A percentile compares a stretch with the other conserved stretches of the same genome.
Evolutionary conservation across 2,888 invertebrate species (phyloP).

Genomic region (Creontiades dilutus): DNA sequence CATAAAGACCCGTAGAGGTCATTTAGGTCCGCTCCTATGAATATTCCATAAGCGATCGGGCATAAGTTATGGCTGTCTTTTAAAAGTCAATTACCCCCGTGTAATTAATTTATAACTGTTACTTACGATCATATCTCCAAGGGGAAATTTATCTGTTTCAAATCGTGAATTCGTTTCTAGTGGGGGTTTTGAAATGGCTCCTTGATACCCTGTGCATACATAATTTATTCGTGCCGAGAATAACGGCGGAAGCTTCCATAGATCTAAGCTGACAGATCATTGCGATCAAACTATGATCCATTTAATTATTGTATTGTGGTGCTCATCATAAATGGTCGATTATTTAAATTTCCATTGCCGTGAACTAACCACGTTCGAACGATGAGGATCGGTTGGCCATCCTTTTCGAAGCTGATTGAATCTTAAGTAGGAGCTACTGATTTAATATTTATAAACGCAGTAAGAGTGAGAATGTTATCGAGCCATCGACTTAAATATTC

Average conservation of each 20-base stretch:
- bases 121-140: conserved; percentile 59
- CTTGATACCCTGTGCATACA: not conserved
- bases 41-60: conserved; percentile 69
- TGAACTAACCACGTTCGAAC: conserved; percentile 50
- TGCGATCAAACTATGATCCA: conserved; percentile 58
- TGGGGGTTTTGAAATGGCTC: not conserved
- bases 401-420: conserved; percentile 59
- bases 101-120: conserved; percentile 70
- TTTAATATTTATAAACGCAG: conserved; percentile 49
- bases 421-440: conserved; percentile 49
- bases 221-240: conserved; percentile 47
- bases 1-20: conserved; percentile 63
- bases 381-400: not conserved
- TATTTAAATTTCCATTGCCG: conserved; percentile 59
- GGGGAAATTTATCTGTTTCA: conserved; percentile 56
- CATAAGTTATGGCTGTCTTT: conserved; percentile 69
- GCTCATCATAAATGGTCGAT: conserved; percentile 44
- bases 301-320: conserved; percentile 60
- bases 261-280: conserved; percentile 61
- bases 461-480: conserved; percentile 37
- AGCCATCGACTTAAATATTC: not conserved
- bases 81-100: conserved; percentile 69
- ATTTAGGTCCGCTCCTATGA: conserved; percentile 64
- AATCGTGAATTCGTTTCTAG: conserved; percentile 54
- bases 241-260: conserved; percentile 20